Conservation (phyloP, 2,797 vertebrate genomes). For the Poecilia velifera region DNA sequence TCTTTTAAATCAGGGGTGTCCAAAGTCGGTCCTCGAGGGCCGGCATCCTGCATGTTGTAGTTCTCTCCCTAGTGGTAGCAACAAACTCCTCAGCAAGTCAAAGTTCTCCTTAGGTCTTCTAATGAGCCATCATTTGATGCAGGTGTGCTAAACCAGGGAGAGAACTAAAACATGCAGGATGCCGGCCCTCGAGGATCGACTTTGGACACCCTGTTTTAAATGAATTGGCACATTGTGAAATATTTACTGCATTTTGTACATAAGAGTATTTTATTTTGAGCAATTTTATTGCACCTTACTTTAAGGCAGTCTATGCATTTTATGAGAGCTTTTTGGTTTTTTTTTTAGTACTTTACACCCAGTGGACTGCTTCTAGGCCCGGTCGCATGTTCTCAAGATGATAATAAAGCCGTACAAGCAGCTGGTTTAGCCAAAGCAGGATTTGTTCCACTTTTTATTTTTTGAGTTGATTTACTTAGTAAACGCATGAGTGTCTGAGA, state of each 20-base stretch:
- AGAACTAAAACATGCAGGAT: too few relatives aligned
- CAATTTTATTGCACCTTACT: constrained; percentile 77
- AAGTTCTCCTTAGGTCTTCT: too few relatives aligned
- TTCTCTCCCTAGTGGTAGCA: too few relatives aligned
- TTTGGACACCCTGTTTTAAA: constrained; percentile 24
- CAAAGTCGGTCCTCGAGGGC: too few relatives aligned
- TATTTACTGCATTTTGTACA: constrained; percentile 73
- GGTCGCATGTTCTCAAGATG: constrained; percentile 57
- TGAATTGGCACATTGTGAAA: constrained; percentile 72
- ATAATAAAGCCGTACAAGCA: constrained; percentile 45
- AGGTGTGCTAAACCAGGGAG: too few relatives aligned
- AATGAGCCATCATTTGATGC: too few relatives aligned
- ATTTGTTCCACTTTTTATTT: constrained; percentile 68
- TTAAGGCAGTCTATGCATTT: constrained; percentile 79
- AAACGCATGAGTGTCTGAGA: constrained; percentile 38
- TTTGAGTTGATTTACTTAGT: constrained; percentile 50
- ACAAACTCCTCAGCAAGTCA: too few relatives aligned
- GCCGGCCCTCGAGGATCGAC: too few relatives aligned
- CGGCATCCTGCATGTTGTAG: too few relatives aligned
- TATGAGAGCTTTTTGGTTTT: constrained; percentile 53
- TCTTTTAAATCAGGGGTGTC: constrained; percentile 32
- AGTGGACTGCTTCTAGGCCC: constrained; percentile 42
- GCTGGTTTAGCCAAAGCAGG: constrained; percentile 75
- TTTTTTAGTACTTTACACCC: constrained; percentile 60
- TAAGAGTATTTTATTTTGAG: constrained; percentile 78